These are phyloP conservation scores for Campoletis raptor DNA, from an alignment of 2,888 invertebrate genomes.

Conservation along the genomic window DNA sequence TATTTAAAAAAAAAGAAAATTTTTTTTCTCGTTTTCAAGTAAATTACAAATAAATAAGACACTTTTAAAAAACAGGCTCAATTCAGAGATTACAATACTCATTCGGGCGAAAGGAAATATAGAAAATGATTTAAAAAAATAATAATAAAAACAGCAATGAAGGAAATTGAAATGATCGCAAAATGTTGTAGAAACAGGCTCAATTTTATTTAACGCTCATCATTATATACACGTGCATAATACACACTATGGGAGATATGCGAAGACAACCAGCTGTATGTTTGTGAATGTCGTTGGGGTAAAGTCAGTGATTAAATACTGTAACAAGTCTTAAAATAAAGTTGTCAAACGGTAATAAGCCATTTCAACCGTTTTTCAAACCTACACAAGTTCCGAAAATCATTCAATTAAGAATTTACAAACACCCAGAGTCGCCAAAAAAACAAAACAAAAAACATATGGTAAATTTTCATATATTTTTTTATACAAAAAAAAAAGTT, in stretches of 20 bases:
- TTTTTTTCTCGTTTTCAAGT: too few species aligned
- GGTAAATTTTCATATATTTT: too few species aligned
- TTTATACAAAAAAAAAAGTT: too few species aligned
- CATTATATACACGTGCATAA: conserved; percentile 73
- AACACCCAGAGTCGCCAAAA: too few species aligned
- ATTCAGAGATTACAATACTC: background rate
- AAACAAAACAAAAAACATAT: too few species aligned
- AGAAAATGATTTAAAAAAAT: background rate
- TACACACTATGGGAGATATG: conserved; percentile 72
- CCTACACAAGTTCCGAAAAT: background rate
- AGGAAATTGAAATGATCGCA: conserved; percentile 14
- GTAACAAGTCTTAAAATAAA: conserved; percentile 81
- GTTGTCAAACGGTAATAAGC: conserved; percentile 76
- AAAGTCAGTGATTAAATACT: conserved; percentile 75
- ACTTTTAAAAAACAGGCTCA: too few species aligned
- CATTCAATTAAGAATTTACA: background rate
- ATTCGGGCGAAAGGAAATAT: background rate
- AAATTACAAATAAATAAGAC: too few species aligned
- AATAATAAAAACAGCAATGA: conserved; percentile 10
- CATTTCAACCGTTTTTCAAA: background rate
- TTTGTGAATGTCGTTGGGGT: conserved; percentile 77
- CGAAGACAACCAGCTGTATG: conserved; percentile 76
- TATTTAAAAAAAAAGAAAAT: too few species aligned
- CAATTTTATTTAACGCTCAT: conserved; percentile 76
- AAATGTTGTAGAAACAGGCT: conserved; percentile 63